phyloP scores from a whole-genome alignment of 2,113 vertebrate genomes.

The Actenoides hombroni region DNA sequence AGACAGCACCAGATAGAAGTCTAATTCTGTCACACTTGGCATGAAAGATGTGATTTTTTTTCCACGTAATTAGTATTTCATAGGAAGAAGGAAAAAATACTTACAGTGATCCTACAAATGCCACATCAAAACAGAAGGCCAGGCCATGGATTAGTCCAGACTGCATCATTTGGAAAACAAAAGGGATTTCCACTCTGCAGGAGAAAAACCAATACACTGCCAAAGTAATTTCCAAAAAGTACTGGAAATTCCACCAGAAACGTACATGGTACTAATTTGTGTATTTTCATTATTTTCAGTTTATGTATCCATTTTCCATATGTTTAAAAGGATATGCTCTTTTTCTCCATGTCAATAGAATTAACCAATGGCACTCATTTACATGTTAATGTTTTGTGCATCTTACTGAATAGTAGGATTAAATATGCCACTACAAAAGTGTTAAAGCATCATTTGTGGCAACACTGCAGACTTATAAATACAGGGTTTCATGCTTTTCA shows the following conservation, averaged over 20 bases:
- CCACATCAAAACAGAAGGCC: conserved; percentile 84
- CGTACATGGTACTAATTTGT: neutral
- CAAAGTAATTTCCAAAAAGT: neutral
- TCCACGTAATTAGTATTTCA: neutral
- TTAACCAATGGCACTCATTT: neutral
- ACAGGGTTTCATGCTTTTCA: neutral
- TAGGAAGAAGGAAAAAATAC: neutral
- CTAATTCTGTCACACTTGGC: neutral
- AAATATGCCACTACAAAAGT: neutral
- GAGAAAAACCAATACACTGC: neutral
- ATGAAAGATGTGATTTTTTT: accelerated
- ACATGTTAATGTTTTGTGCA: neutral
- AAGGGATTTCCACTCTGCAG: conserved; percentile 82
- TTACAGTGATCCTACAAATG: conserved; percentile 80
- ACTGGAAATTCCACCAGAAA: neutral
- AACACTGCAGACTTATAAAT: neutral
- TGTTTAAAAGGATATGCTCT: neutral
- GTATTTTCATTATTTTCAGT: neutral
- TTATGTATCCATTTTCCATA: neutral
- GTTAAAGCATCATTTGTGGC: neutral
- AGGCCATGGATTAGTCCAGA: conserved; percentile 82
- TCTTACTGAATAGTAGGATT: neutral
- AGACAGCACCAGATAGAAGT: neutral
- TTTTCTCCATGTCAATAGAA: neutral
- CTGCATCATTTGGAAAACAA: conserved; percentile 78